These are phyloP conservation scores for Zaprionus kolodkinae DNA, from an alignment of 1,140 invertebrate species.

Conservation along the genomic window DNA sequence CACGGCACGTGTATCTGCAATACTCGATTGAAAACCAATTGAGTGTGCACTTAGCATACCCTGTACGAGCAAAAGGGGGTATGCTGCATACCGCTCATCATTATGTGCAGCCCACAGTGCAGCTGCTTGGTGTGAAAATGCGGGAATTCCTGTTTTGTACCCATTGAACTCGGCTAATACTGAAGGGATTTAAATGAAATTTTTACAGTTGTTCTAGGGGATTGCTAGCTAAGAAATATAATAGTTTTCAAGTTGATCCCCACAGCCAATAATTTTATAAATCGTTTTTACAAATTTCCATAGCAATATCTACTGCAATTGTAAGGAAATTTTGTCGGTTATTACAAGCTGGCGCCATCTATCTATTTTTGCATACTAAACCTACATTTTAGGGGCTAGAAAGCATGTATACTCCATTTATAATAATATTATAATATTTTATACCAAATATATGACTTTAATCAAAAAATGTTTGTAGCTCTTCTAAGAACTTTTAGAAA, in stretches of 20 bases:
- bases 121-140: too few relatives aligned
- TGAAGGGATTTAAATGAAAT: not conserved
- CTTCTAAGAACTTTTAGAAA: too few relatives aligned
- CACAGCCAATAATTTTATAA: not conserved
- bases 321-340: not conserved
- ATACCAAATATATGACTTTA: too few relatives aligned
- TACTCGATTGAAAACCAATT: conserved; percentile 23
- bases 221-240: not conserved
- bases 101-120: not conserved
- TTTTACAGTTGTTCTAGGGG: not conserved
- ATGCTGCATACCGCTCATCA: not conserved
- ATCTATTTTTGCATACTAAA: too few relatives aligned
- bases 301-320: not conserved
- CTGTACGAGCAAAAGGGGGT: conserved; percentile 6
- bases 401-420: too few relatives aligned
- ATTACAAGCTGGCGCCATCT: too few relatives aligned
- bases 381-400: too few relatives aligned
- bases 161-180: not conserved
- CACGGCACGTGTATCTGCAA: conserved; percentile 43
- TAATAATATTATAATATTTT: too few relatives aligned
- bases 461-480: too few relatives aligned
- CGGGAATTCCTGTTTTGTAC: not conserved
- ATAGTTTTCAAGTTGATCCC: not conserved
- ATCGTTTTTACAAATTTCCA: not conserved
- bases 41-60: conserved; percentile 28